Conservation (phyloP, 1,140 invertebrate species). For the Steinernema feltiae region DNA sequence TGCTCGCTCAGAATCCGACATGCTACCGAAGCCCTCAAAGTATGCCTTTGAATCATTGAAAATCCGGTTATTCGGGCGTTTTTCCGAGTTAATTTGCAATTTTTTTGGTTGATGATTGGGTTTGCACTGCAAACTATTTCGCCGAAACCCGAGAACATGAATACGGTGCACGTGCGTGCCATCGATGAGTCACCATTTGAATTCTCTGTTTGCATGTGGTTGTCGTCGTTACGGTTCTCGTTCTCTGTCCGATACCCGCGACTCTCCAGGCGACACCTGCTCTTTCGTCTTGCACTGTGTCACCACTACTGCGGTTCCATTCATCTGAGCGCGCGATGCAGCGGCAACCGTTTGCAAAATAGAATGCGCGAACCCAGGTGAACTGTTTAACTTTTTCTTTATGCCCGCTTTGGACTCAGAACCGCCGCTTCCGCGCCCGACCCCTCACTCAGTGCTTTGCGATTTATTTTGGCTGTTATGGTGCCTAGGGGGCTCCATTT, state of each 20-base stretch:
- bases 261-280: neutral
- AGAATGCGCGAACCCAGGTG: neutral
- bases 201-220: neutral
- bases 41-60: too few species aligned
- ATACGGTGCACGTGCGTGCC: conserved; percentile 4
- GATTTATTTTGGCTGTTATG: neutral
- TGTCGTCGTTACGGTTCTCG: conserved; percentile 6
- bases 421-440: neutral
- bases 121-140: neutral
- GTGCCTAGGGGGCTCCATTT: too few species aligned
- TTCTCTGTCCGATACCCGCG: neutral
- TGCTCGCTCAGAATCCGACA: neutral
- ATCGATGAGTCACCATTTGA: neutral
- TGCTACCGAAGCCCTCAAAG: too few species aligned
- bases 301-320: neutral
- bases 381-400: neutral
- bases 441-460: neutral
- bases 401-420: too few species aligned
- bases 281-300: conserved; percentile 5
- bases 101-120: too few species aligned
- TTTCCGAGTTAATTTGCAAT: too few species aligned
- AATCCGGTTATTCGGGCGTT: too few species aligned
- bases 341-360: neutral
- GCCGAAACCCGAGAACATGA: neutral
- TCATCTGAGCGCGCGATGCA: neutral